These are phyloP conservation scores for Apus apus DNA, from an alignment of 2,113 vertebrate species.

Conservation along the genomic window DNA sequence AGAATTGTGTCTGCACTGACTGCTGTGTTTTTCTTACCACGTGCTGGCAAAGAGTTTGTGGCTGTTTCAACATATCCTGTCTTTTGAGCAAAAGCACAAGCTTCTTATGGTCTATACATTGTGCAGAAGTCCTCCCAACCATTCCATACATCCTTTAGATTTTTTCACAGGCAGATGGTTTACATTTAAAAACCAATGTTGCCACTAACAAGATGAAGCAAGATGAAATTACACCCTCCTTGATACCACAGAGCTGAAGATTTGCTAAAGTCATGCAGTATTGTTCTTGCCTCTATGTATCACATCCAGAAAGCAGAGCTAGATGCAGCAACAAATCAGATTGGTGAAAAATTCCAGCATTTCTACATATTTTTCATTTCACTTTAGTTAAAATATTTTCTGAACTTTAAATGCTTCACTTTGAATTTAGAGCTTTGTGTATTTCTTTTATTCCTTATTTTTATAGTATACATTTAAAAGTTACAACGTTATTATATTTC, in stretches of 20 bases:
- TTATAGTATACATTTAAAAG: neutral
- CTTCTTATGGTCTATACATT: neutral
- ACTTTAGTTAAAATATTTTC: neutral
- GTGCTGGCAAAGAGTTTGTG: neutral
- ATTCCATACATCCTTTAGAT: slow-evolving; percentile 18
- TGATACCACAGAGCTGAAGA: neutral
- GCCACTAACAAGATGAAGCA: neutral
- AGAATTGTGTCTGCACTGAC: neutral
- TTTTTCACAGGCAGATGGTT: slow-evolving; percentile 12
- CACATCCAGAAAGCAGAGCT: neutral
- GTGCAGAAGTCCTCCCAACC: neutral
- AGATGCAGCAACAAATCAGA: neutral
- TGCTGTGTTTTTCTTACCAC: neutral
- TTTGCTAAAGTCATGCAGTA: neutral
- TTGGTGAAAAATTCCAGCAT: neutral
- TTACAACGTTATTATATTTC: neutral
- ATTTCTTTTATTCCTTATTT: neutral
- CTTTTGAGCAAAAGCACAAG: neutral
- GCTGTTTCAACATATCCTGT: neutral
- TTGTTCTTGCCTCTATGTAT: neutral
- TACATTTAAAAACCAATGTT: neutral
- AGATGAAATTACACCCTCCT: neutral
- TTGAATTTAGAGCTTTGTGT: neutral
- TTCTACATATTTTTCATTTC: neutral
- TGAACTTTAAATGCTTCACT: neutral